These are phyloP conservation scores for Cuniculus paca DNA, from an alignment of 2,797 vertebrate genomes.

Conservation along the genomic window DNA sequence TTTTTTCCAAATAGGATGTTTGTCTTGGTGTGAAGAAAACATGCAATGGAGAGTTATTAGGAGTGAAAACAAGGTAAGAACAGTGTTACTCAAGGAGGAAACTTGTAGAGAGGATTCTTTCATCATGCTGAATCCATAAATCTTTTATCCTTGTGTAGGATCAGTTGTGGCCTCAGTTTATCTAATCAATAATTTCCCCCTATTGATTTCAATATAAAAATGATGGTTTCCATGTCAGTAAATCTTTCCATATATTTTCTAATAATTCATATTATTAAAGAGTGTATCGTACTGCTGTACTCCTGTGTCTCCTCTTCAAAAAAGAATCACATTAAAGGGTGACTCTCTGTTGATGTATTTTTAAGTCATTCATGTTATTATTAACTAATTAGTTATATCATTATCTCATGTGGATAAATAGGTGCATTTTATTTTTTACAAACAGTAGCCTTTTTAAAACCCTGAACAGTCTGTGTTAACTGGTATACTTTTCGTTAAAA, in stretches of 20 bases:
- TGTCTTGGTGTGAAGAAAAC: not conserved
- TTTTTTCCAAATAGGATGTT: not conserved
- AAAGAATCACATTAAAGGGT: not conserved
- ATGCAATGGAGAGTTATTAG: not conserved
- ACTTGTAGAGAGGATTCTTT: not conserved
- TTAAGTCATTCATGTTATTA: not conserved
- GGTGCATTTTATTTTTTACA: constrained; percentile 13
- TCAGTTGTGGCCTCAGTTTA: not conserved
- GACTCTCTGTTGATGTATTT: not conserved
- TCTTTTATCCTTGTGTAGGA: not conserved
- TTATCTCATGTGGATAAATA: constrained; percentile 14
- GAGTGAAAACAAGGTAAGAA: not conserved
- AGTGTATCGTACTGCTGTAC: not conserved
- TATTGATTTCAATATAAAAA: not conserved
- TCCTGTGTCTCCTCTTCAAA: not conserved
- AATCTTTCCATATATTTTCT: not conserved
- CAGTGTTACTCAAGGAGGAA: not conserved
- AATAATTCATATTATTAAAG: not conserved
- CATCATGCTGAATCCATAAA: not conserved
- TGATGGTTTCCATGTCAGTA: not conserved
- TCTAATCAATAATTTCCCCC: not conserved
- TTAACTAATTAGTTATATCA: constrained; percentile 46
- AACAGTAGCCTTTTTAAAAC: constrained; percentile 30
- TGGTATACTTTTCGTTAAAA: constrained; percentile 62
- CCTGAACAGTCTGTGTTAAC: not conserved